Conservation (phyloP, 2,113 vertebrate genomes). For the Tylochromis polylepis region DNA sequence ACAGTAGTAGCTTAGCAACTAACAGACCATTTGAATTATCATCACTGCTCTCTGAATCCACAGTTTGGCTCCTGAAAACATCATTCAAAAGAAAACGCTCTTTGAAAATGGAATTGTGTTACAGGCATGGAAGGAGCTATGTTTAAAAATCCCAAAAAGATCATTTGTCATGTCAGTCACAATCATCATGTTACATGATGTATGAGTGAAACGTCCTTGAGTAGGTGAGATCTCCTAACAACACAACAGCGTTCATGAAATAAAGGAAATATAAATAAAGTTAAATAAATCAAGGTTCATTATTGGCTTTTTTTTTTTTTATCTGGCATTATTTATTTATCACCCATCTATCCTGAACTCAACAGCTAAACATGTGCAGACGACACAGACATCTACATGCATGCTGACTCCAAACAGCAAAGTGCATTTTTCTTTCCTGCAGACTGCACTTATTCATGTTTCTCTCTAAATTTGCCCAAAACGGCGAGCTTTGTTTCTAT, state of each 20-base stretch:
- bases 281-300: neutral
- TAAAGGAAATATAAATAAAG: neutral
- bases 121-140: neutral
- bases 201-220: no score
- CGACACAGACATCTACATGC: neutral
- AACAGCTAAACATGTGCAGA: neutral
- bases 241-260: neutral
- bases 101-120: neutral
- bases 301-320: neutral
- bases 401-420: no score
- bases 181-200: no score
- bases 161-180: no score
- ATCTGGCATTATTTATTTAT: neutral
- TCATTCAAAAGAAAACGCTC: neutral
- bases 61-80: neutral
- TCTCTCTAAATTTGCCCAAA: neutral
- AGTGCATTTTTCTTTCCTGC: neutral
- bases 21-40: neutral
- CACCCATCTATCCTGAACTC: neutral
- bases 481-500: neutral
- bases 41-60: neutral
- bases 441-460: neutral
- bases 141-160: no score
- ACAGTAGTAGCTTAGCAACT: neutral
- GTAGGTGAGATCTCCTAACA: neutral